Conservation (phyloP, 2,113 vertebrate species). For the Macrotis lagotis region DNA sequence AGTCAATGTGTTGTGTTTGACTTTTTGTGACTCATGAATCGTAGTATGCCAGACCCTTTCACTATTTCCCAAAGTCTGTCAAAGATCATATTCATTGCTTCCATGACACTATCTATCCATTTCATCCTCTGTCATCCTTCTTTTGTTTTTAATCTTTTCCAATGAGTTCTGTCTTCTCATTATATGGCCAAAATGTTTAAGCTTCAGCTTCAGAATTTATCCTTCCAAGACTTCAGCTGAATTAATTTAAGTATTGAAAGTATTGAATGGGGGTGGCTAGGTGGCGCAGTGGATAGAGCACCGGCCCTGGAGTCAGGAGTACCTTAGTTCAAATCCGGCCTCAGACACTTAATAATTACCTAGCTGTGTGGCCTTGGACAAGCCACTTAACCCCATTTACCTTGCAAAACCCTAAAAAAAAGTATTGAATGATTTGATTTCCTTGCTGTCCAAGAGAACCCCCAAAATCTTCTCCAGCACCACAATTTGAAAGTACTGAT, state of each 20-base stretch:
- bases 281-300: too few species aligned
- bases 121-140: neutral
- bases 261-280: too few species aligned
- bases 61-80: neutral
- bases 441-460: neutral
- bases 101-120: neutral
- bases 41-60: neutral
- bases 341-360: too few species aligned
- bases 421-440: neutral
- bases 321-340: too few species aligned
- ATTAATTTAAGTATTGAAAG: too few species aligned
- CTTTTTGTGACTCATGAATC: neutral
- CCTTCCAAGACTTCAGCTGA: neutral
- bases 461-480: neutral
- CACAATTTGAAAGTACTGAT: neutral
- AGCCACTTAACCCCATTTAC: too few species aligned
- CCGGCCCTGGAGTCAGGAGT: too few species aligned
- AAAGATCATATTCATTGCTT: neutral
- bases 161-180: neutral
- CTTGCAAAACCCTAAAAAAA: too few species aligned
- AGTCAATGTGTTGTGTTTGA: neutral
- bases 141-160: neutral
- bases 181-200: neutral
- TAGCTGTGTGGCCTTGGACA: too few species aligned
- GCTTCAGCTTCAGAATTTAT: neutral